Evolutionary conservation across 2,888 invertebrate species (phyloP).

Genomic region (Lottia gigantea): DNA sequence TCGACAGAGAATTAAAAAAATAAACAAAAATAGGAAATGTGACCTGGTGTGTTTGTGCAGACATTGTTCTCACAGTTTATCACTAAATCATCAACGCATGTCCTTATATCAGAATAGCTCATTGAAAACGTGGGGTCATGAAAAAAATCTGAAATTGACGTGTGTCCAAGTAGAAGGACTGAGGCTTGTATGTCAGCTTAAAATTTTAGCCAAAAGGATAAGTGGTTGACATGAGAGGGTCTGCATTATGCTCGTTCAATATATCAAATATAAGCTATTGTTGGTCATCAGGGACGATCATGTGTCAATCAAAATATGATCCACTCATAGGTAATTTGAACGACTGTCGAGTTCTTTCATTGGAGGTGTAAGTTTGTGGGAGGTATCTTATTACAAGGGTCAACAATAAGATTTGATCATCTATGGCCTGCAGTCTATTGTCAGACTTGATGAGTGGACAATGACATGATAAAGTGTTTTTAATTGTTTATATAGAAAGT

Average conservation of each 20-base stretch:
- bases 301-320: background rate
- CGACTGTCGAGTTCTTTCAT: slow-evolving; percentile 1
- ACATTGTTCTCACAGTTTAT: background rate
- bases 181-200: background rate
- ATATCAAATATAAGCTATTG: slow-evolving; percentile 8
- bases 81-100: background rate
- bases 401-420: background rate
- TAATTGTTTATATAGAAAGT: slow-evolving; percentile 4
- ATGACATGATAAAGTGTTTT: background rate
- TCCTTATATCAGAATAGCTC: slow-evolving; percentile 1
- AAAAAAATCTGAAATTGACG: background rate
- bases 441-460: background rate
- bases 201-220: background rate
- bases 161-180: slow-evolving; percentile 4
- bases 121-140: background rate
- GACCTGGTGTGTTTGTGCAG: background rate
- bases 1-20: background rate
- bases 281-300: slow-evolving; percentile 2
- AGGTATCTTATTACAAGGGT: background rate
- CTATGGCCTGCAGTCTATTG: background rate
- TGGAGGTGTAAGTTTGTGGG: background rate
- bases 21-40: background rate
- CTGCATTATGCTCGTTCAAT: background rate
- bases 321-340: slow-evolving; percentile 1
- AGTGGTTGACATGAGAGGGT: background rate